These are phyloP conservation scores for Dicrurus megarhynchus DNA, from an alignment of 2,113 vertebrate genomes.

Conservation along the genomic window DNA sequence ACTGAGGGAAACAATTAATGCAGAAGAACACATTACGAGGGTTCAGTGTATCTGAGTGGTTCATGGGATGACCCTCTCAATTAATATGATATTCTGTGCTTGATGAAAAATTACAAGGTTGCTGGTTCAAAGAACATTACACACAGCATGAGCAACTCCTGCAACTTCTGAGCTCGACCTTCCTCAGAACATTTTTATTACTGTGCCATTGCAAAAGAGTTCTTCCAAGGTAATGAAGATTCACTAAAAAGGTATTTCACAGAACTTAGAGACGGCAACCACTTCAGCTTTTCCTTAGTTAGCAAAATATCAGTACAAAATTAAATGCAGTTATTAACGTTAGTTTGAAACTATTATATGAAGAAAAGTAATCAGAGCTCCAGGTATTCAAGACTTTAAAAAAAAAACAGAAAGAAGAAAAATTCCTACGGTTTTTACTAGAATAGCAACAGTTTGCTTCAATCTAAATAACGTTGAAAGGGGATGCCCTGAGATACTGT, in stretches of 20 bases:
- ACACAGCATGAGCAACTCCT: not conserved
- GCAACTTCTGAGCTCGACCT: not conserved
- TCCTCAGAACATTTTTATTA: not conserved
- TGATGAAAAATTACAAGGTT: not conserved
- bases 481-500: not conserved
- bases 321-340: not conserved
- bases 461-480: not conserved
- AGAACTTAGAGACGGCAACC: not conserved
- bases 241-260: not conserved
- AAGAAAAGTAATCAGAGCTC: not conserved
- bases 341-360: not conserved
- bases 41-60: not conserved
- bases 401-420: not conserved
- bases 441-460: not conserved
- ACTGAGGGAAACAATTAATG: not conserved
- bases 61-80: not conserved
- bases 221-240: not conserved
- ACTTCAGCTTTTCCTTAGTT: not conserved
- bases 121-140: not conserved
- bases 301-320: not conserved
- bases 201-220: not conserved
- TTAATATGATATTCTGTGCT: not conserved
- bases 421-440: not conserved
- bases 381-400: not conserved
- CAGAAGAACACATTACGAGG: not conserved